Conservation (phyloP, 2,113 vertebrate species). For the Lutjanus erythropterus region DNA sequence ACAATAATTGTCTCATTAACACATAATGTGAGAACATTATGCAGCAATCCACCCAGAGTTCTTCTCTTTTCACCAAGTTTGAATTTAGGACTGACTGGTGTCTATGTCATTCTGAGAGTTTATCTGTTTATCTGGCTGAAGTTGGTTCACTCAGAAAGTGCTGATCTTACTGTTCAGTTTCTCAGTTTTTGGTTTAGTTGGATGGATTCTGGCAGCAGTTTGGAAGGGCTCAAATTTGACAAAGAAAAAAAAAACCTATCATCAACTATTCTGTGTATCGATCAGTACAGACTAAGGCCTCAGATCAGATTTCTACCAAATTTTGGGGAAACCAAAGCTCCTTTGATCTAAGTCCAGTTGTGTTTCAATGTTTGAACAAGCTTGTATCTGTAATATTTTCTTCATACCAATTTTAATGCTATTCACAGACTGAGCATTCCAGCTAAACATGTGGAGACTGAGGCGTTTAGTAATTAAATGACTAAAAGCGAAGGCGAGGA, state of each 20-base stretch:
- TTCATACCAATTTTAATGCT: background rate
- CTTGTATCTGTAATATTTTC: background rate
- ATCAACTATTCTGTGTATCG: conserved; percentile 1
- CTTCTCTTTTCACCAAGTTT: background rate
- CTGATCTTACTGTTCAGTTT: background rate
- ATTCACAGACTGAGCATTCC: no score
- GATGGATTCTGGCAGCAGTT: no score
- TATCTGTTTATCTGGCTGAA: background rate
- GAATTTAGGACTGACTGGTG: background rate
- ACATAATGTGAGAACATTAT: background rate
- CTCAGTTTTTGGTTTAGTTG: background rate
- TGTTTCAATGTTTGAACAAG: background rate
- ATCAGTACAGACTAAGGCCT: background rate
- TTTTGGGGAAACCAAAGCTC: background rate
- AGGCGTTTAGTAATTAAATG: background rate
- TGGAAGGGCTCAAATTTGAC: conserved; percentile 1
- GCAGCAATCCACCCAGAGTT: background rate
- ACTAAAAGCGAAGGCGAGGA: background rate
- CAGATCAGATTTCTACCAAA: background rate
- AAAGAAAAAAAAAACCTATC: background rate
- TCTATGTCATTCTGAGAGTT: background rate
- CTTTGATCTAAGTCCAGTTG: background rate
- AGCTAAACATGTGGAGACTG: background rate
- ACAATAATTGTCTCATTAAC: no score
- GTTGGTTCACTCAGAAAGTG: background rate